Base-by-base conservation (phyloP, 2,797 vertebrate genomes). In the Pipistrellus pipistrellus region DNA sequence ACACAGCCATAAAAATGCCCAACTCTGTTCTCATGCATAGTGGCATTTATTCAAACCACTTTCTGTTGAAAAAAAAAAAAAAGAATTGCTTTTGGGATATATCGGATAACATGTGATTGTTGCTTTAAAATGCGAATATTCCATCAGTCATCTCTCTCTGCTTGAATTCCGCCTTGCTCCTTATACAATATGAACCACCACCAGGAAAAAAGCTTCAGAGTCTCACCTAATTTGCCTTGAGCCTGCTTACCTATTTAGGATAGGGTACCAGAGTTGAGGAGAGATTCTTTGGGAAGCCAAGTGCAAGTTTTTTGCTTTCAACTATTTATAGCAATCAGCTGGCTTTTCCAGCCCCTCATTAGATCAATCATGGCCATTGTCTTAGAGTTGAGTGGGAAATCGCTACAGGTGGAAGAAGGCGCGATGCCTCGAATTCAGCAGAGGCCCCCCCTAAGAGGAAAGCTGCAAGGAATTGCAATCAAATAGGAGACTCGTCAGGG, bases 311-410 rank as follows among this genome's bases (percentile, higher is more conserved):
- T 41, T 94, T 92, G 95, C 97, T 96, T 96, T 96, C 96, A 76
- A 96, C 97, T 97, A 97, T 97, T 97, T 97, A 96, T 97, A 97
- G 97, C 94, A 97, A 97, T 97, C 97, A 97, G 97, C 97, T 97
- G 97, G 97, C 94, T 97, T 97, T 95, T 92, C 96, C 97, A 97
- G 96, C 90, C 96, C 85, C 97, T 97, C 97, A 97, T 97, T 97
- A 97, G 97, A 97, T 97, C 97, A 97, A 97, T 97, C 97, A 97
- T 95, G 95, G 94, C 97, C 96, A 97, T 97, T 97, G 97, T 97
- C 96, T 97, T 93, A 82, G 91, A 96, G 96, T 97, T 94, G 97
- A 97, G 97, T 97, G 97, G 97, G 97, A 97, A 97, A 96, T 97
- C 84, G 93, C 96, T 97, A 97, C 97, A 97, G 97, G 97, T 97